Percentiles rank a stretch among this genome's conserved stretches.
Conservation (phyloP, 1,140 invertebrate species). For the Trissolcus basalis region DNA sequence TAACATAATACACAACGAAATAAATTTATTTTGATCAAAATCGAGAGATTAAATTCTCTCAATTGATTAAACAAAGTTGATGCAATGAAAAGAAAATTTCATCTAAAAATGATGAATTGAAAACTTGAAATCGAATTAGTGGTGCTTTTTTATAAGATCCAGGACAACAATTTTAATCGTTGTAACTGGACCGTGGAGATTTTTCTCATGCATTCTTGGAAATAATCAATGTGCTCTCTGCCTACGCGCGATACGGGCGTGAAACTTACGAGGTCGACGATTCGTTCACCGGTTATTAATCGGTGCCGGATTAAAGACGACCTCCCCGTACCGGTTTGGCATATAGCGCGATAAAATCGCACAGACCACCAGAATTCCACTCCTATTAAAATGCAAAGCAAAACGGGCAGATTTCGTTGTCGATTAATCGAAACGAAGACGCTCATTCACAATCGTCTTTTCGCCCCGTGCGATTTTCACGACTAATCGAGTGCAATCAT, state of each 20-base stretch:
- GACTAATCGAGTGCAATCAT: constrained; percentile 49
- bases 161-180: constrained; percentile 2
- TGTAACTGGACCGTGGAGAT: constrained; percentile 17
- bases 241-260: constrained; percentile 56
- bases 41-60: no score
- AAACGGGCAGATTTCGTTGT: constrained; percentile 57
- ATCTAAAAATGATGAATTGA: no score
- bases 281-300: constrained; percentile 68
- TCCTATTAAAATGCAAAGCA: constrained; percentile 59
- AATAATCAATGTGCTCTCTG: constrained; percentile 56
- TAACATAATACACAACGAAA: constrained; percentile 7
- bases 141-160: no score
- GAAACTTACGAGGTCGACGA: constrained; percentile 62
- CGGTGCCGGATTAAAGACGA: constrained; percentile 64
- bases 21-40: constrained; percentile 9
- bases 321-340: constrained; percentile 65
- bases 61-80: no score
- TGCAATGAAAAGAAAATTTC: no score
- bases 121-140: no score
- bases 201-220: constrained; percentile 60
- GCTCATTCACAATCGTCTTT: constrained; percentile 51
- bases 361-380: constrained; percentile 62
- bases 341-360: constrained; percentile 59
- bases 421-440: constrained; percentile 51
- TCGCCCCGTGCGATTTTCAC: constrained; percentile 49